Conservation (phyloP, 1,140 invertebrate species). For the Sminthurinus signatus region DNA sequence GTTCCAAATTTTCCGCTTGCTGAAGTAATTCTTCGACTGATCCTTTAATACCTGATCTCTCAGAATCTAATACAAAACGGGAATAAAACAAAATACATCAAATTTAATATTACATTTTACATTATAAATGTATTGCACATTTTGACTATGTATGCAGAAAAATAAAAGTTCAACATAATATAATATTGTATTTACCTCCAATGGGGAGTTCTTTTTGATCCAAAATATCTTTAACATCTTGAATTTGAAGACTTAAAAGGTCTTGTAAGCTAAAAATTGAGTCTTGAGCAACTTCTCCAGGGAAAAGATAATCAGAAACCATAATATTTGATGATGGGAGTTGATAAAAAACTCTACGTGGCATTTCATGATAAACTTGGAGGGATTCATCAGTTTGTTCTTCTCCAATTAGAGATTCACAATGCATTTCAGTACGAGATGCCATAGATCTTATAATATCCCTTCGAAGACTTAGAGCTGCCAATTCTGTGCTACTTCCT, state of each 20-base stretch:
- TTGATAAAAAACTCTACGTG: constrained; percentile 64
- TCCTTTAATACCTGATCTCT: constrained; percentile 6
- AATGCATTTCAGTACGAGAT: constrained; percentile 72
- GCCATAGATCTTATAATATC: constrained; percentile 56
- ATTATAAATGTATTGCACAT: too few species aligned
- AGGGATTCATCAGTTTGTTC: constrained; percentile 56
- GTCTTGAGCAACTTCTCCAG: constrained; percentile 69
- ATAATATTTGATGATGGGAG: constrained; percentile 58
- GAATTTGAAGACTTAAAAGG: constrained; percentile 60
- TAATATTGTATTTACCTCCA: constrained; percentile 7
- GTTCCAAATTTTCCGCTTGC: constrained; percentile 27
- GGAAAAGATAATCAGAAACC: constrained; percentile 76
- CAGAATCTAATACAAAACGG: too few species aligned
- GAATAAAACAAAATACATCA: constrained; percentile 4
- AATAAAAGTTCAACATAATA: background rate
- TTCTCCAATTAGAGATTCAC: constrained; percentile 73
- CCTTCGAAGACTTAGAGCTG: background rate
- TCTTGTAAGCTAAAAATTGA: constrained; percentile 65
- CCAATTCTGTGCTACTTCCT: background rate
- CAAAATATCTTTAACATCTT: constrained; percentile 57
- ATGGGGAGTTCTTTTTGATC: constrained; percentile 47
- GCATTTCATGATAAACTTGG: constrained; percentile 58
- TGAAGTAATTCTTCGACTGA: constrained; percentile 35
- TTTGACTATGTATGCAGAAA: too few species aligned
- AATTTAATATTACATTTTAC: background rate